Evolutionary conservation across 2,888 invertebrate genomes (phyloP).

Genomic region (Dione vanillae): DNA sequence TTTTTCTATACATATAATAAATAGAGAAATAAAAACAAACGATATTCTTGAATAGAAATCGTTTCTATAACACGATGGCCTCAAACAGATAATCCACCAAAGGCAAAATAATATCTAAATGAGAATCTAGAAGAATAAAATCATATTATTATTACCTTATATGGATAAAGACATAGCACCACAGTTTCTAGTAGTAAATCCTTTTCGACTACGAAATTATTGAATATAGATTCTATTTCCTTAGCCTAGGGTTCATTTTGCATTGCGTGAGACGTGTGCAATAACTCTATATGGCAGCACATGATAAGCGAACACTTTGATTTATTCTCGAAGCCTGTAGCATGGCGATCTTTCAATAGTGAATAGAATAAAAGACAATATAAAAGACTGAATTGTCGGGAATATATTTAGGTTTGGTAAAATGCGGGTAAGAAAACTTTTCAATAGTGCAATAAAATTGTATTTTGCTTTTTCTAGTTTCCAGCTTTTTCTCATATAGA

Average conservation of each 20-base stretch:
- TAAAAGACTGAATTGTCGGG: background rate
- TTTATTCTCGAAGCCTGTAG: slow-evolving; percentile 17
- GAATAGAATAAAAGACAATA: slow-evolving; percentile 2
- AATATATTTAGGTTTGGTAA: background rate
- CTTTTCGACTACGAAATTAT: background rate
- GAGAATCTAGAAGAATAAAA: background rate
- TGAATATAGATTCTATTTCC: background rate
- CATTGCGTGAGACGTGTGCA: background rate
- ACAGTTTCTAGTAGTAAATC: slow-evolving; percentile 1
- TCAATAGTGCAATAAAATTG: too few species aligned
- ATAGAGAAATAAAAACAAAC: too few species aligned
- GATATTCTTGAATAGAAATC: too few species aligned
- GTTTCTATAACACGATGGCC: too few species aligned
- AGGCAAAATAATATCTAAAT: slow-evolving; percentile 3
- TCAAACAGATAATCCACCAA: background rate
- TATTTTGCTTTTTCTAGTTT: too few species aligned
- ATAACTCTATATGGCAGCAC: slow-evolving; percentile 13
- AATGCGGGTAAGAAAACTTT: background rate
- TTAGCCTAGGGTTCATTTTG: background rate
- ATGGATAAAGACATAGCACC: slow-evolving; percentile 8
- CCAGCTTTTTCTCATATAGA: too few species aligned
- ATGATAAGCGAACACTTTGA: slow-evolving; percentile 6
- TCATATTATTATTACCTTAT: background rate
- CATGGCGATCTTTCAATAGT: slow-evolving; percentile 8
- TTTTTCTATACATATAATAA: too few species aligned